A percentile compares a stretch with the other conserved stretches of the same genome.
These are phyloP conservation scores for Epiblema foenella DNA, from an alignment of 2,888 invertebrate species.

Conservation along the genomic window DNA sequence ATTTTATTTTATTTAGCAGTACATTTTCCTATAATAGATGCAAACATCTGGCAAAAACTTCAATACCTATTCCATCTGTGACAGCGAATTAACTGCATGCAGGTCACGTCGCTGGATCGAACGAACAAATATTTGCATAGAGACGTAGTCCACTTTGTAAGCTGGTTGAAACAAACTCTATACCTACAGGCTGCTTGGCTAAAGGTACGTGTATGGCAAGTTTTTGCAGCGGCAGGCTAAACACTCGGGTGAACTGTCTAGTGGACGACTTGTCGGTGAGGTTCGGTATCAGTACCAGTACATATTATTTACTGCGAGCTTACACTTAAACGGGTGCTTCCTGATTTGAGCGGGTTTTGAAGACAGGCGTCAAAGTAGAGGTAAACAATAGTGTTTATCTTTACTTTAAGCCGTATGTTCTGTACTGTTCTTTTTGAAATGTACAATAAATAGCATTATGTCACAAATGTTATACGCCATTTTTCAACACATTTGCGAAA, in stretches of 20 bases:
- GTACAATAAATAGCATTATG: no score
- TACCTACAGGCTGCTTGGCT: conserved; percentile 17
- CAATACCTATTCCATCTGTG: conserved; percentile 29
- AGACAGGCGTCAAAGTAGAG: no score
- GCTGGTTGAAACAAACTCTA: conserved; percentile 23
- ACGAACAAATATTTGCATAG: conserved; percentile 42
- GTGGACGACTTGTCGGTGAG: neutral
- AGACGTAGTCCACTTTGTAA: conserved; percentile 39
- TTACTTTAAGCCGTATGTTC: no score
- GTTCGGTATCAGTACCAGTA: no score
- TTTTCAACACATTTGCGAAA: no score
- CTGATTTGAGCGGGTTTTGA: no score
- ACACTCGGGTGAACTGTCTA: neutral
- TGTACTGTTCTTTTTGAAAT: no score
- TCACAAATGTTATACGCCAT: no score
- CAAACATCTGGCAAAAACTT: conserved; percentile 17
- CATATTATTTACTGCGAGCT: no score
- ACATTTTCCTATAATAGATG: conserved; percentile 5
- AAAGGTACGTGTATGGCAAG: conserved; percentile 8
- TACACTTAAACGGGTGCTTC: no score
- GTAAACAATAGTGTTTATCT: no score
- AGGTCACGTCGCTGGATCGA: conserved; percentile 35
- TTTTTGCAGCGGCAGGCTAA: neutral
- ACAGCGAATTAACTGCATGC: conserved; percentile 38
- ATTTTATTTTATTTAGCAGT: no score